Evolutionary conservation across 2,888 invertebrate genomes (phyloP).

Genomic region (Leptodirus hochenwartii): DNA sequence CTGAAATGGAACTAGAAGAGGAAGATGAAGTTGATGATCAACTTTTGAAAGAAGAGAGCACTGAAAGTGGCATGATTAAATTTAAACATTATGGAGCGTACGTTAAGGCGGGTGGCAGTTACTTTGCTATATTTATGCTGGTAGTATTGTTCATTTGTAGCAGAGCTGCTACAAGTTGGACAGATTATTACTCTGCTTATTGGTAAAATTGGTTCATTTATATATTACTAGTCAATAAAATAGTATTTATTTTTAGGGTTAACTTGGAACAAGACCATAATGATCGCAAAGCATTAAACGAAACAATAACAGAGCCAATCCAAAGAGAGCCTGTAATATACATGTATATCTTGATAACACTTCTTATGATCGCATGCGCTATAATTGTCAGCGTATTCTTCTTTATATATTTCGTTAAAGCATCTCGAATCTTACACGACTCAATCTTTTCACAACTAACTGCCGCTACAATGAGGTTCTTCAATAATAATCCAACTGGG

Average conservation of each 20-base stretch:
- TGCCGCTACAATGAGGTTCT: constrained; percentile 24
- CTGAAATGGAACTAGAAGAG: constrained; percentile 17
- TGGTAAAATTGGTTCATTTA: constrained; percentile 29
- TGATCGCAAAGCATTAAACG: too few relatives aligned
- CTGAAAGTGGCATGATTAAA: constrained; percentile 20
- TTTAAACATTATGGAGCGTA: constrained; percentile 28
- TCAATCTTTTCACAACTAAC: constrained; percentile 21
- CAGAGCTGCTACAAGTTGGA: constrained; percentile 39
- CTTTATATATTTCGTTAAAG: constrained; percentile 22
- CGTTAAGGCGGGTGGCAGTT: constrained; percentile 33
- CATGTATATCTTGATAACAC: constrained; percentile 28
- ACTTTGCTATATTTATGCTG: constrained; percentile 26
- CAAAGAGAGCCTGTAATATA: constrained; percentile 23
- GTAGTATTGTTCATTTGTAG: constrained; percentile 33
- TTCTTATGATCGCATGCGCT: constrained; percentile 25
- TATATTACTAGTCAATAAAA: too few relatives aligned
- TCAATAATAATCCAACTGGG: constrained; percentile 24
- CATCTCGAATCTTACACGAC: constrained; percentile 23
- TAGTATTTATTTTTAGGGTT: constrained; percentile 14
- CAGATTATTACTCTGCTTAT: constrained; percentile 52
- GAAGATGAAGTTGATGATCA: constrained; percentile 22
- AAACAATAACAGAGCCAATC: constrained; percentile 10
- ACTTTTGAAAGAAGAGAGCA: constrained; percentile 20
- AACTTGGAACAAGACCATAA: constrained; percentile 23
- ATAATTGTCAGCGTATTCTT: constrained; percentile 21